These are phyloP conservation scores for Xenopus petersii DNA, from an alignment of 2,797 vertebrate genomes.

Conservation along the genomic window DNA sequence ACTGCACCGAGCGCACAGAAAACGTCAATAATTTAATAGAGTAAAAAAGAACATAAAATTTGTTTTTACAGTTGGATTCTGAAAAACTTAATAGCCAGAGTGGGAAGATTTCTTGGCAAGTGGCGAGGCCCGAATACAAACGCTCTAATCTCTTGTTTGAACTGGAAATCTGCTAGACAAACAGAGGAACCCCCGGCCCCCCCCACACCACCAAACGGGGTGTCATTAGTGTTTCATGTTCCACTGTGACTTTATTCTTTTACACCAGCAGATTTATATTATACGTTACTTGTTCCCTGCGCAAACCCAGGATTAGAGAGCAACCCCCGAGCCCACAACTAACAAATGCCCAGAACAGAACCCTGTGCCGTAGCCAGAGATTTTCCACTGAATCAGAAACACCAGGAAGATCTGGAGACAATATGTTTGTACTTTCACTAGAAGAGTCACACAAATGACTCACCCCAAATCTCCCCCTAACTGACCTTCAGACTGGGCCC, in stretches of 20 bases:
- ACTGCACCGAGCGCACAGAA: neutral
- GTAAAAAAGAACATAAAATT: slow-evolving; percentile 11
- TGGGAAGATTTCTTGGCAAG: slow-evolving; percentile 17
- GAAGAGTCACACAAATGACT: no score
- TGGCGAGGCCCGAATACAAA: neutral
- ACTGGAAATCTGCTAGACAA: neutral
- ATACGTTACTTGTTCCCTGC: no score
- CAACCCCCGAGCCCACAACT: neutral
- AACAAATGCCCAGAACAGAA: no score
- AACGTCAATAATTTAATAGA: slow-evolving; percentile 15
- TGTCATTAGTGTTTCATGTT: neutral
- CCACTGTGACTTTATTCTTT: neutral
- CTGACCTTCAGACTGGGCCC: no score
- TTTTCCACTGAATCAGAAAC: slow-evolving; percentile 17
- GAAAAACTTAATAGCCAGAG: slow-evolving; percentile 8
- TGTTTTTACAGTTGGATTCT: slow-evolving; percentile 21
- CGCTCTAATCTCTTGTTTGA: slow-evolving; percentile 1
- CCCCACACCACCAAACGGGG: neutral
- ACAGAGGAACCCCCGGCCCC: neutral
- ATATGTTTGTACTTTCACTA: neutral
- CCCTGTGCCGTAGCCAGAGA: neutral
- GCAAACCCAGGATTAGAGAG: no score
- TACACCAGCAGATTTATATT: neutral
- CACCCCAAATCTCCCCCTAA: no score
- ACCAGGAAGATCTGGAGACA: neutral